phyloP scores from a whole-genome alignment of 2,113 vertebrate genomes.

The Guaruba guarouba region DNA sequence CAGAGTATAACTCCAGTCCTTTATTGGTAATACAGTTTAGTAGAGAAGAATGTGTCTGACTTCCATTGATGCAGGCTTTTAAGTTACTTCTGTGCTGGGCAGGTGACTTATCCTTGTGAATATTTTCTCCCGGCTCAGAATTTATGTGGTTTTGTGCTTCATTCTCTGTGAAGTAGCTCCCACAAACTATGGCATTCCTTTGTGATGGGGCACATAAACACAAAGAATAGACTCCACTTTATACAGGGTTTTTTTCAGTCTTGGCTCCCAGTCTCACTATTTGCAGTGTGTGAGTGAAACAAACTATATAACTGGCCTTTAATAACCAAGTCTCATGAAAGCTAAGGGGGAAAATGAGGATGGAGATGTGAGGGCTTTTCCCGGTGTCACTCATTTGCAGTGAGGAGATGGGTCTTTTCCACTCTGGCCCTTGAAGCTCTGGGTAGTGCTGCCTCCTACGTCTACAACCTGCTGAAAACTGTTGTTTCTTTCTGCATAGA shows the following conservation, averaged over 20 bases:
- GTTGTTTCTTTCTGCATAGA: not conserved
- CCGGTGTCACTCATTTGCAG: not conserved
- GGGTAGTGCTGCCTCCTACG: not conserved
- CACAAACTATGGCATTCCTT: not conserved
- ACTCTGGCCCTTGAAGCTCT: not conserved
- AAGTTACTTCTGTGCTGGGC: not conserved
- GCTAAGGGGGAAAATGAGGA: not conserved
- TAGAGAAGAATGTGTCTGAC: not conserved
- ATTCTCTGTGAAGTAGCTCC: not conserved
- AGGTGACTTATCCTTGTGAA: not conserved
- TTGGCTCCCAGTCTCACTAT: not conserved
- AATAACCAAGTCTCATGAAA: not conserved
- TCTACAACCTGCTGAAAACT: not conserved
- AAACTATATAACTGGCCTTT: not conserved
- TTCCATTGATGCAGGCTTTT: not conserved
- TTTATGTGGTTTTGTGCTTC: not conserved
- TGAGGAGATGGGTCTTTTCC: not conserved
- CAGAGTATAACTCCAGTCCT: not conserved
- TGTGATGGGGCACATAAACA: not conserved
- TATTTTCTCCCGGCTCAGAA: not conserved
- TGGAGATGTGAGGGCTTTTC: not conserved
- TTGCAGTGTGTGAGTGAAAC: not conserved
- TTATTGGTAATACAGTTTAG: not conserved
- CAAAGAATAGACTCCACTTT: not conserved
- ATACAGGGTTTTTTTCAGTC: not conserved